A percentile compares a stretch with the other conserved stretches of the same genome.
Conservation (phyloP, 2,113 vertebrate species). For the Microcebus jonahi region DNA sequence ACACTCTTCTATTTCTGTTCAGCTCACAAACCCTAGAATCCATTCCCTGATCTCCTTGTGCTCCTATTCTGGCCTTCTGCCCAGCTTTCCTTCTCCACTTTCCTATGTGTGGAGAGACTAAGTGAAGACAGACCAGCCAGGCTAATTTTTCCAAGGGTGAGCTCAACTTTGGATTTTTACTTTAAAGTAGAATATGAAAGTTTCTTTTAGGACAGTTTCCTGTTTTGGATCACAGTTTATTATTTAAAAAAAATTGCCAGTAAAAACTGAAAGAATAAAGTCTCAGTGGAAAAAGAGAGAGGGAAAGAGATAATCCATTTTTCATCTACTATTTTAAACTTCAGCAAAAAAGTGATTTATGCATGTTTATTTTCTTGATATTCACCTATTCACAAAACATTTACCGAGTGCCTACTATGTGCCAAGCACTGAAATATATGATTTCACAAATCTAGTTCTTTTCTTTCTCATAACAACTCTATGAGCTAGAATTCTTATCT, state of each 20-base stretch:
- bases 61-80: neutral
- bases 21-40: neutral
- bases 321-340: conserved; percentile 44
- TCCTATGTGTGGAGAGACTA: conserved; percentile 9
- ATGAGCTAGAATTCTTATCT: neutral
- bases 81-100: neutral
- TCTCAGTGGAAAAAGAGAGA: conserved; percentile 42
- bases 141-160: conserved; percentile 54
- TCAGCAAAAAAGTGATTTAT: neutral
- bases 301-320: neutral
- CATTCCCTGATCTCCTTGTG: neutral
- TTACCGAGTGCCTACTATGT: conserved; percentile 5
- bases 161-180: conserved; percentile 57
- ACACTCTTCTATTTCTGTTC: neutral
- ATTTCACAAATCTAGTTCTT: neutral
- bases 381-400: neutral
- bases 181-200: conserved; percentile 63
- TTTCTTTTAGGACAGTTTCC: conserved; percentile 61
- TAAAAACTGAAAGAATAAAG: conserved; percentile 56
- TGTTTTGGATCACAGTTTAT: conserved; percentile 63
- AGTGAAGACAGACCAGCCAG: conserved; percentile 45
- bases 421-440: neutral
- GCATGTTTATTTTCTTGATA: conserved; percentile 3
- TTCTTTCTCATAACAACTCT: neutral
- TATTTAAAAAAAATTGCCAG: conserved; percentile 54